Percentiles rank a stretch among this genome's conserved stretches.
Conservation (phyloP, 2,113 vertebrate genomes). For the Paralichthys olivaceus region DNA sequence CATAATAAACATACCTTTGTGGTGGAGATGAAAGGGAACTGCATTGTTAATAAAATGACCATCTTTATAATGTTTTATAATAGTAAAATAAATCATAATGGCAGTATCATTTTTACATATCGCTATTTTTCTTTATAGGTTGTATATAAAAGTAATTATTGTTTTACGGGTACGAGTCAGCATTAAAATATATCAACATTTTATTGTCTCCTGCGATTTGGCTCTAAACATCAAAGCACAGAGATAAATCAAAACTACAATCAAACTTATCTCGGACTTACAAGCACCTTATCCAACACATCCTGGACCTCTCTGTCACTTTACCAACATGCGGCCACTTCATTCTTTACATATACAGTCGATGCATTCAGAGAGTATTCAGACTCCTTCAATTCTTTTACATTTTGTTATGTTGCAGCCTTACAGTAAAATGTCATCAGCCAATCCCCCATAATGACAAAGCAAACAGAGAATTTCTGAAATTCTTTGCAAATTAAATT, state of each 20-base stretch:
- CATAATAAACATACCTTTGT: conserved; percentile 1
- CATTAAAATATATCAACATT: not conserved
- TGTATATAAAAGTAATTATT: not conserved
- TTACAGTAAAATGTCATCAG: not conserved
- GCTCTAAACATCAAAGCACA: not conserved
- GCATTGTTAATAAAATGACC: not conserved
- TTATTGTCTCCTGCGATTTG: not conserved
- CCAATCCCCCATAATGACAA: not conserved
- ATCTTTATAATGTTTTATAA: not conserved
- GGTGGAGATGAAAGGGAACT: not conserved
- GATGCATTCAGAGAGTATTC: not conserved
- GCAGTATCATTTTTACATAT: not conserved
- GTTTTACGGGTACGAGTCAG: not conserved
- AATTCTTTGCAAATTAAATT: too few species aligned
- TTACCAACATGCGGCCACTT: too few species aligned
- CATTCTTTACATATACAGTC: not conserved
- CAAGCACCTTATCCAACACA: not conserved
- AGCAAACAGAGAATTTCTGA: not conserved
- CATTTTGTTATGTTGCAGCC: not conserved
- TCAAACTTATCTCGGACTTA: not conserved
- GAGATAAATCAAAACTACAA: not conserved
- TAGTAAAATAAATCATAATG: not conserved
- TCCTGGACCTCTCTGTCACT: not conserved
- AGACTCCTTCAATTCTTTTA: not conserved
- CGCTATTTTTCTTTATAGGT: not conserved